Percentiles rank a stretch among this genome's conserved stretches.
Conservation (phyloP, 2,888 invertebrate species). For the Tachina lurida region DNA sequence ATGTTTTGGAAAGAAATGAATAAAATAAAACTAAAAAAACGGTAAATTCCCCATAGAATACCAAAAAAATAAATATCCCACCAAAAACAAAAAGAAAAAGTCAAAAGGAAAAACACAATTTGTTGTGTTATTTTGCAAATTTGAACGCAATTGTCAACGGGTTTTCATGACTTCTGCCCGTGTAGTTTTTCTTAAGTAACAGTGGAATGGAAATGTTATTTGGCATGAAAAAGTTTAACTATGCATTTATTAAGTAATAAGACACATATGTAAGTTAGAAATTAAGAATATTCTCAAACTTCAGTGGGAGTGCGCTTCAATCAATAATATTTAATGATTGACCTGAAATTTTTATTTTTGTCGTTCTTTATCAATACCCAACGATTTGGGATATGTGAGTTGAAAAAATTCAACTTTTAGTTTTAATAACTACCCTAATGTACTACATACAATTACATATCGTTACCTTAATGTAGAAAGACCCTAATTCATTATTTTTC, state of each 20-base stretch:
- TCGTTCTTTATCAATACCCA: too few relatives aligned
- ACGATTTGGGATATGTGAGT: too few relatives aligned
- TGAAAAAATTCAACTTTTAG: too few relatives aligned
- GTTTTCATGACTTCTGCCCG: slow-evolving; percentile 16
- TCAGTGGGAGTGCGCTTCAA: too few relatives aligned
- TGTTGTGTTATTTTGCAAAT: slow-evolving; percentile 57
- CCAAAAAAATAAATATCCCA: slow-evolving; percentile 21
- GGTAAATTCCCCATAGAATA: slow-evolving; percentile 28
- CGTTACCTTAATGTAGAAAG: too few relatives aligned
- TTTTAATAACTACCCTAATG: too few relatives aligned
- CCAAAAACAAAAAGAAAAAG: not conserved
- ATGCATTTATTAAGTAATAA: not conserved
- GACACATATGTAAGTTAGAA: not conserved
- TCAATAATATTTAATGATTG: too few relatives aligned
- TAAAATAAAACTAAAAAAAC: too few relatives aligned
- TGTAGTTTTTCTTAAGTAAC: slow-evolving; percentile 39
- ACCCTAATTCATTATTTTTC: too few relatives aligned
- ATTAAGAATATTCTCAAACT: not conserved
- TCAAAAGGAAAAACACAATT: slow-evolving; percentile 7
- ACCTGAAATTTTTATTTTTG: too few relatives aligned
- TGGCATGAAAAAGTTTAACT: not conserved
- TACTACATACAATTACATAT: not conserved
- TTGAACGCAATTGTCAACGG: slow-evolving; percentile 64
- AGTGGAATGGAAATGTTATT: slow-evolving; percentile 35
- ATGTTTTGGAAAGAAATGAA: slow-evolving; percentile 39